Evolutionary conservation across 2,888 invertebrate genomes (phyloP), one percentile per base, ranked within the genome.

Genomic region (Perithous albicinctus): DNA sequence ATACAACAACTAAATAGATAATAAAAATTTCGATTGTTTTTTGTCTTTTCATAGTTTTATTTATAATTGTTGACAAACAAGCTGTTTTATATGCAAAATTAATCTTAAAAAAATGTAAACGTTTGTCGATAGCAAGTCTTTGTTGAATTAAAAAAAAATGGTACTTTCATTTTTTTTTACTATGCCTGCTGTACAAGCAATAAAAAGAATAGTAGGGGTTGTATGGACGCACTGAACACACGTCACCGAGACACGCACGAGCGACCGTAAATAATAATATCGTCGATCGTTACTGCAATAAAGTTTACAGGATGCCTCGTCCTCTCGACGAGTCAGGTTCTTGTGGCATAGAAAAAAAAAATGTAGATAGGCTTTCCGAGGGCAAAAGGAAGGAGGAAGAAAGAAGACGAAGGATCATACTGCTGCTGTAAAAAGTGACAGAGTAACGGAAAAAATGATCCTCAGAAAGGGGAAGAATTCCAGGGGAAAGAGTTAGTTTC

Each of bases 241-340:
- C 66, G 66, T 67, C 48, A n/a, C 6, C 51, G 23, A 35, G 18
- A 54, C 51, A 69, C 51, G 69, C 69, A 38, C 35, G 38, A 38
- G n/a, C 38, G 38, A 20, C 38, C 23, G 26, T 69, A 51, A 69
- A 69, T 54, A 69, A 48, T 48, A 72, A 59, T 59, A 59, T 46
- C 43, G 29, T 72, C 72, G 43, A 72, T 43, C 59, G 56, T 46
- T 43, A 59, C 59, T 51, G 32, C 29, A 29, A 72, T 72, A 59
- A 72, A 72, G 61, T 73, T 73, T 73, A 48, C 54, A 38, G 20
- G 61, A 48, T 35, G 48, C 61, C 61, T 48, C 48, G 61, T 23
- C 35, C 61, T 48, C 29, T 20, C 32, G 10, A 29, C 29, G 48
- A 48, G 46, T 5, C 15, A 15, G 32, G 29, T 66, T 66, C 15